Evolutionary conservation across 2,888 invertebrate species (phyloP).

Genomic region (Thereva nobilitata): DNA sequence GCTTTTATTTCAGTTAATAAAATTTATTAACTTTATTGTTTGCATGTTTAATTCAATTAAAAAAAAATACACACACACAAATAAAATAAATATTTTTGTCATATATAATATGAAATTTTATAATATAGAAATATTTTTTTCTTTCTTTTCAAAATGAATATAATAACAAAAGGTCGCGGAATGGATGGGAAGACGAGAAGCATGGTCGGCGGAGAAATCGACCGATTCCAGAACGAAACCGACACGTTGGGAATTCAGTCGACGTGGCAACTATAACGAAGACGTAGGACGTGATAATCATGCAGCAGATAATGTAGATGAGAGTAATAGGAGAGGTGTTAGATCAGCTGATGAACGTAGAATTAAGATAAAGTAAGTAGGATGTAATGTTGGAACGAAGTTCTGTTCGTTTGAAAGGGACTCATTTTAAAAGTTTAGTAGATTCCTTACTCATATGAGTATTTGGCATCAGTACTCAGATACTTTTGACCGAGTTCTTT

Average conservation of each 20-base stretch:
- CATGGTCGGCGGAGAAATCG: conserved; percentile 80
- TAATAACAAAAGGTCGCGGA: conserved; percentile 61
- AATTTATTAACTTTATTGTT: too few relatives aligned
- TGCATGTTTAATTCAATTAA: too few relatives aligned
- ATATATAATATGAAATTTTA: neutral
- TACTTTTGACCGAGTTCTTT: too few relatives aligned
- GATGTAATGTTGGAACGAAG: neutral
- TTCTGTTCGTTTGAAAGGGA: neutral
- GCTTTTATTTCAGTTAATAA: conserved; percentile 1
- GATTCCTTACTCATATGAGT: too few relatives aligned
- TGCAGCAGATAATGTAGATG: conserved; percentile 59
- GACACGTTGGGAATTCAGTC: conserved; percentile 75
- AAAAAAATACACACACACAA: conserved; percentile 8
- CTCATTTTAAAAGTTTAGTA: too few relatives aligned
- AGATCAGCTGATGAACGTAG: conserved; percentile 55
- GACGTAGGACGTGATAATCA: conserved; percentile 58
- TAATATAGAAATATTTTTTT: neutral
- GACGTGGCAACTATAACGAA: conserved; percentile 60
- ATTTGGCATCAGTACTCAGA: too few relatives aligned
- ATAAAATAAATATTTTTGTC: conserved; percentile 6
- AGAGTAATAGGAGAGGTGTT: conserved; percentile 45
- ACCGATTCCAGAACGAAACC: conserved; percentile 68
- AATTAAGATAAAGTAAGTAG: conserved; percentile 53
- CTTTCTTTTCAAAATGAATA: conserved; percentile 2
- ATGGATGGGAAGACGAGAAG: conserved; percentile 77